Conservation (phyloP, 2,888 invertebrate genomes). For the Acleris cristana region DNA sequence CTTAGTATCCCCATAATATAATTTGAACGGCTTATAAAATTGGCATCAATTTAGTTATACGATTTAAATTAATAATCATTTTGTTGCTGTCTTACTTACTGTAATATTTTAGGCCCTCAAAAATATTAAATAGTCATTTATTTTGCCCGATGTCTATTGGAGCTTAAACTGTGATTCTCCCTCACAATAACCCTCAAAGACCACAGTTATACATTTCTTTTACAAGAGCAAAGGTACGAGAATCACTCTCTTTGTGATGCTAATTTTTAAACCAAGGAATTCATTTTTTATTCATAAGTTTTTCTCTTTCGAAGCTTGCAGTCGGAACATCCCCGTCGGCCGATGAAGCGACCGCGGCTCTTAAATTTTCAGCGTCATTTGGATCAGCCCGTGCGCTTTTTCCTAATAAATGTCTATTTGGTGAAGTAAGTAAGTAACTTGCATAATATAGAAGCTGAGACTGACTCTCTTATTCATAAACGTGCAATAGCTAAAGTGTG, state of each 20-base stretch:
- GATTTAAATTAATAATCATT: too few relatives aligned
- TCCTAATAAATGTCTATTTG: too few relatives aligned
- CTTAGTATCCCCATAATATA: too few relatives aligned
- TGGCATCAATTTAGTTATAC: too few relatives aligned
- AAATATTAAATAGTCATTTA: constrained; percentile 5
- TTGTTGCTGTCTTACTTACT: too few relatives aligned
- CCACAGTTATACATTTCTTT: constrained; percentile 73
- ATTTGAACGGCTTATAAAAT: too few relatives aligned
- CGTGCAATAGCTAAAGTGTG: too few relatives aligned
- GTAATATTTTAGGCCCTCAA: neutral
- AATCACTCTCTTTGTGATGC: constrained; percentile 83
- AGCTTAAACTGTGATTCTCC: constrained; percentile 70
- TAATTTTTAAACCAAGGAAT: constrained; percentile 83
- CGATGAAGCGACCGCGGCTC: constrained; percentile 72
- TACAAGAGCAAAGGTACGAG: constrained; percentile 76
- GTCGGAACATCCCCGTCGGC: constrained; percentile 75
- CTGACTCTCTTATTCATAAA: too few relatives aligned
- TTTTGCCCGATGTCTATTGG: constrained; percentile 26
- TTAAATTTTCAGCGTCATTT: constrained; percentile 46
- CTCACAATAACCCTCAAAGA: constrained; percentile 73
- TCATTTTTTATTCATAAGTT: constrained; percentile 84
- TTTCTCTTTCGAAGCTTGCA: constrained; percentile 79
- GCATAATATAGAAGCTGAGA: too few relatives aligned
- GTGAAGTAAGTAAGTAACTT: too few relatives aligned
- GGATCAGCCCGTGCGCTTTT: too few relatives aligned